Base-by-base conservation (phyloP, 2,797 vertebrate species). In the Enteromius paludinosus region DNA sequence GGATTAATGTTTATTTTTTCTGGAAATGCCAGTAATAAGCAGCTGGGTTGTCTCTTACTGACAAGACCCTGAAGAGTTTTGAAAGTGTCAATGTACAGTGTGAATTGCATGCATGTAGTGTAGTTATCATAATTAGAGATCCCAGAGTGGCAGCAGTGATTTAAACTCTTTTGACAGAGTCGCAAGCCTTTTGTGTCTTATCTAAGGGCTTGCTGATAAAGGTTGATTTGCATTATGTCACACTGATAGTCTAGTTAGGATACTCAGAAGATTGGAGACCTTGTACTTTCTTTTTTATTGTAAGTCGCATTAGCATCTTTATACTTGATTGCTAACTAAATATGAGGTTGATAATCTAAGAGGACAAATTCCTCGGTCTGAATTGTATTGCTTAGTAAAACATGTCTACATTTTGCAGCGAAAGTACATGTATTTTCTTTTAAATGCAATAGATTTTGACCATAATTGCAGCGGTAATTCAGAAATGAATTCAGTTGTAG, bases 171-270 rank as follows among this genome's bases (percentile, higher is more conserved):
- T 47, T 41, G 79, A 74, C 10, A 28, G 5, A n/a, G 30, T 25
- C 52, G 43, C 15, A n/a, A 28, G 45, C 20, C 45, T 43, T 7
- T 72, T 18, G 56, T 64, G 69, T 9, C 15, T 72, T 41, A 72
- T 81, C 70, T 73, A n/a, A 74, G 2, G 10, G 59, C 3, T 49
- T 15, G 59, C 41, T 81, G 69, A 81, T 81, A 73, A 79, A 61
- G 25, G 30, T 62, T 28, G 0, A 56, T 74, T 54, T 30, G 35
- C 78, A 79, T 79, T 47, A 8, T 45, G n/a, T 11, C 33, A n/a
- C 28, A 12, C 7, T 41, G 33, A 56, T 68, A 71, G 64, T 41
- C n/a, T 66, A 38, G 8, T 54, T 28, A 59, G 14, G n/a, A 33
- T 20, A 54, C n/a, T 33, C 33, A 54, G 33, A 28, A 14, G 15